Evolutionary conservation across 2,888 invertebrate genomes (phyloP).

Genomic region (Drosophila diplacantha): DNA sequence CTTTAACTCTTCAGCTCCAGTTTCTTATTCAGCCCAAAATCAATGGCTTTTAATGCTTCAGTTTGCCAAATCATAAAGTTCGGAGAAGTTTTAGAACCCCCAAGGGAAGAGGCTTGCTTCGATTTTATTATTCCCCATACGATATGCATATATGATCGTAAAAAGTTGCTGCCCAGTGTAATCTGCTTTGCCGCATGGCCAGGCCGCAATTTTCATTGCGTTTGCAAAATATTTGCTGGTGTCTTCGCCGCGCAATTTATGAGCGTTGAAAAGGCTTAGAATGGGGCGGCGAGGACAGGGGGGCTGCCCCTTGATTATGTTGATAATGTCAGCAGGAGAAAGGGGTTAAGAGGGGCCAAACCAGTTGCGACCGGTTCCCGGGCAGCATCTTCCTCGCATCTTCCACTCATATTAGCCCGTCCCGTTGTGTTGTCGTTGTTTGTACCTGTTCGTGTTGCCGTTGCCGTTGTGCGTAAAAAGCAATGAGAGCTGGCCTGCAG

Average conservation of each 20-base stretch:
- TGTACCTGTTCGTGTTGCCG: conserved; percentile 36
- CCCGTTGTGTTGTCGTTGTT: conserved; percentile 50
- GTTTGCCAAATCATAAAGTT: conserved; percentile 1
- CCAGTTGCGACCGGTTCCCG: conserved; percentile 57
- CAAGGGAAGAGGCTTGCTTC: neutral
- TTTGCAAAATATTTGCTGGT: conserved; percentile 66
- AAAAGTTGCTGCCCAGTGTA: conserved; percentile 1
- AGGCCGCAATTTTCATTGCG: conserved; percentile 49
- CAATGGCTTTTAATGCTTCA: neutral
- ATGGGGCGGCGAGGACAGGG: too few species aligned
- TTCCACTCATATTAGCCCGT: conserved; percentile 69
- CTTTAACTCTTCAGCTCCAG: too few species aligned
- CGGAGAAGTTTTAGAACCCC: neutral
- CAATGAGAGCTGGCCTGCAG: conserved; percentile 19
- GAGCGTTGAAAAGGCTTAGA: conserved; percentile 73
- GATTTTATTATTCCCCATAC: conserved; percentile 6
- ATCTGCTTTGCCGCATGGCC: conserved; percentile 38
- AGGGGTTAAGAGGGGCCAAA: conserved; percentile 35
- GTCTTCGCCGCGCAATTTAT: conserved; percentile 64
- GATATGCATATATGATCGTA: neutral
- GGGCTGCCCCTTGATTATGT: conserved; percentile 71
- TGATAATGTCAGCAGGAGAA: conserved; percentile 64
- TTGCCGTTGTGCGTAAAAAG: conserved; percentile 57
- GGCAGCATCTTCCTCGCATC: conserved; percentile 43
- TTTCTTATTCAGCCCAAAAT: neutral